A percentile compares a stretch with the other conserved stretches of the same genome.
Evolutionary conservation across 2,113 vertebrate genomes (phyloP).

Genomic region (Procavia capensis): DNA sequence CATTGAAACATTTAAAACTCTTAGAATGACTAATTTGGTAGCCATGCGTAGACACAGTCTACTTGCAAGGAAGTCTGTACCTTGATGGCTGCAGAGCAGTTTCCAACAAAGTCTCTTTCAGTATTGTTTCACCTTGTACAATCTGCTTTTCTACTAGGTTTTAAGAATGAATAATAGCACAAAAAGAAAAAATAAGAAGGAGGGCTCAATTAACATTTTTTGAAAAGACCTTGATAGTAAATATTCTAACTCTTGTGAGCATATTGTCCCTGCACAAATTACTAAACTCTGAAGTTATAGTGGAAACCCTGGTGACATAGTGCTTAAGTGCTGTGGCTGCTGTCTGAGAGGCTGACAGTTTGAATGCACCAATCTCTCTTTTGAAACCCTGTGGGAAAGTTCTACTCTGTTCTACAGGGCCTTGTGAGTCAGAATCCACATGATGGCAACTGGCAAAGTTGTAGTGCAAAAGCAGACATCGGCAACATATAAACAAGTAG

Average conservation of each 20-base stretch:
- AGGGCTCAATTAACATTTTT: not conserved
- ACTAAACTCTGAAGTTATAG: not conserved
- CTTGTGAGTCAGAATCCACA: too few relatives aligned
- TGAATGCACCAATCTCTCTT: too few relatives aligned
- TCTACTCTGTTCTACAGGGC: too few relatives aligned
- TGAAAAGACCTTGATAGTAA: conserved; percentile 2
- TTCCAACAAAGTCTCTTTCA: too few relatives aligned
- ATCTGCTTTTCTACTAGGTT: not conserved
- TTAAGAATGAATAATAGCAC: not conserved
- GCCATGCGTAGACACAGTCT: not conserved
- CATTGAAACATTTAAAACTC: not conserved
- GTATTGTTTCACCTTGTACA: too few relatives aligned
- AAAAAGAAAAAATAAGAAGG: not conserved
- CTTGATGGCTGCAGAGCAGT: not conserved
- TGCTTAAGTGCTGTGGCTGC: too few relatives aligned
- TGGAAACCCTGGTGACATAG: too few relatives aligned
- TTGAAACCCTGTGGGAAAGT: too few relatives aligned
- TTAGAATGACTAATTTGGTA: conserved; percentile 1
- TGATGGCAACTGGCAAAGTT: too few relatives aligned
- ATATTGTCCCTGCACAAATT: not conserved
- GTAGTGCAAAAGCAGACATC: too few relatives aligned
- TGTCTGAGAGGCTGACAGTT: too few relatives aligned
- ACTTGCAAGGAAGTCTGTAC: not conserved
- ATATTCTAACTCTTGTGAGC: not conserved
- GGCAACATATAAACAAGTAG: too few relatives aligned